A percentile compares a stretch with the other conserved stretches of the same genome.
Conservation (phyloP, 2,797 vertebrate species). For the Amniataba percoides region DNA sequence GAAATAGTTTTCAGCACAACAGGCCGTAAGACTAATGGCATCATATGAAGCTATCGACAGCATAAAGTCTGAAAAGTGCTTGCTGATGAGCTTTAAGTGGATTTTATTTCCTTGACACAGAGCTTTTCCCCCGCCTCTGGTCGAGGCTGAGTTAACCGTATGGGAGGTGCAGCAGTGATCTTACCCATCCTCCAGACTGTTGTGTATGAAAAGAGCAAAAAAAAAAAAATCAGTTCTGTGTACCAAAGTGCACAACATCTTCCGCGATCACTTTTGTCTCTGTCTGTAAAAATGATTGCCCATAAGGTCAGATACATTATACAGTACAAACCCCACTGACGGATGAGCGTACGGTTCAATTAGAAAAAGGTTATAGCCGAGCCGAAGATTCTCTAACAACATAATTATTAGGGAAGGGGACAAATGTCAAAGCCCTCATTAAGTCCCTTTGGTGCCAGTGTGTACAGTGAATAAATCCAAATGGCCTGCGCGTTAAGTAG, state of each 20-base stretch:
- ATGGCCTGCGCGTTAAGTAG: conserved; percentile 36
- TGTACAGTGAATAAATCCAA: conserved; percentile 69
- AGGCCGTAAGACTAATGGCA: no score
- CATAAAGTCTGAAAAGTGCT: not conserved
- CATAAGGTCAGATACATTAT: conserved; percentile 44
- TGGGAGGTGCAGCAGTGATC: not conserved
- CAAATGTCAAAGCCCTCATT: conserved; percentile 77
- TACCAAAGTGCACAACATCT: not conserved
- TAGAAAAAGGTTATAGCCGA: conserved; percentile 61
- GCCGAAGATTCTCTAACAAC: conserved; percentile 56
- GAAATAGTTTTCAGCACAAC: no score
- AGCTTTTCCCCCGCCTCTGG: not conserved
- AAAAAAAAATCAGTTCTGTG: not conserved
- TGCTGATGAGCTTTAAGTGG: not conserved
- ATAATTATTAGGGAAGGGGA: conserved; percentile 66
- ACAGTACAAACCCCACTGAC: conserved; percentile 44
- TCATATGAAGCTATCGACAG: not conserved
- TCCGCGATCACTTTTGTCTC: conserved; percentile 1
- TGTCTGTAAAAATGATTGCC: conserved; percentile 24
- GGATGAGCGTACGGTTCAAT: conserved; percentile 52
- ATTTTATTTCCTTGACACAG: not conserved
- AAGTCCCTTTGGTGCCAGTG: conserved; percentile 69
- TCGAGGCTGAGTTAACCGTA: not conserved
- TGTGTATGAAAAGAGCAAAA: not conserved
- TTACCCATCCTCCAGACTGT: not conserved